A percentile compares a stretch with the other conserved stretches of the same genome.
Conservation (phyloP, 2,113 vertebrate species). For the Arothron firmamentum region DNA sequence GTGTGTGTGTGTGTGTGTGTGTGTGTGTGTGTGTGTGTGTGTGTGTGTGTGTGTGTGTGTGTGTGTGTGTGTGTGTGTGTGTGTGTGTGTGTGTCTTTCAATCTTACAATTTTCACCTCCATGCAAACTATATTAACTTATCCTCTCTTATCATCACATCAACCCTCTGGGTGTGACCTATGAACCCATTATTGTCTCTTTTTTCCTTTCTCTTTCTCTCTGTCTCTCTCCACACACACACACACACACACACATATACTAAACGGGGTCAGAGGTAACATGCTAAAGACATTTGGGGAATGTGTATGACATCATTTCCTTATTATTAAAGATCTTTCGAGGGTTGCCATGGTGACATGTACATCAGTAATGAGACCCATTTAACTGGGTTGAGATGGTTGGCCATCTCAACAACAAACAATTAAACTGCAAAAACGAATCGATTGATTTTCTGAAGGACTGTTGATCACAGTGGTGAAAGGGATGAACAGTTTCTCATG, state of each 20-base stretch:
- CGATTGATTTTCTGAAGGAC: too few relatives aligned
- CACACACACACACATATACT: slow-evolving; percentile 8
- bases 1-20: not conserved
- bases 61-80: not conserved
- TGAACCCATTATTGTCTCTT: too few relatives aligned
- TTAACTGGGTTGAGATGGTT: too few relatives aligned
- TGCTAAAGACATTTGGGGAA: slow-evolving; percentile 29
- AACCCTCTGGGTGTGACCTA: too few relatives aligned
- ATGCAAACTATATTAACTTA: slow-evolving; percentile 4
- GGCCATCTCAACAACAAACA: too few relatives aligned
- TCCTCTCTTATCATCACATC: not conserved
- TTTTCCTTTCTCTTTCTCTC: slow-evolving; percentile 4
- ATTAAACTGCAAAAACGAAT: too few relatives aligned
- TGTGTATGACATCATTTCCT: slow-evolving; percentile 47
- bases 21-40: too few relatives aligned
- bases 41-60: too few relatives aligned
- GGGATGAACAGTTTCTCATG: too few relatives aligned
- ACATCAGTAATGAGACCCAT: not conserved
- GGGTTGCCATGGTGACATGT: slow-evolving; percentile 19
- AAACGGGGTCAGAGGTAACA: slow-evolving; percentile 33
- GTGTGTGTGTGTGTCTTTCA: not conserved
- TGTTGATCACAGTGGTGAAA: too few relatives aligned
- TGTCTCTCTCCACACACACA: slow-evolving; percentile 8
- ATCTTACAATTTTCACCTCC: not conserved
- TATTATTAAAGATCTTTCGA: slow-evolving; percentile 12